Conservation (phyloP, 2,888 invertebrate genomes). For the Cataglyphis rosenhaueri region DNA sequence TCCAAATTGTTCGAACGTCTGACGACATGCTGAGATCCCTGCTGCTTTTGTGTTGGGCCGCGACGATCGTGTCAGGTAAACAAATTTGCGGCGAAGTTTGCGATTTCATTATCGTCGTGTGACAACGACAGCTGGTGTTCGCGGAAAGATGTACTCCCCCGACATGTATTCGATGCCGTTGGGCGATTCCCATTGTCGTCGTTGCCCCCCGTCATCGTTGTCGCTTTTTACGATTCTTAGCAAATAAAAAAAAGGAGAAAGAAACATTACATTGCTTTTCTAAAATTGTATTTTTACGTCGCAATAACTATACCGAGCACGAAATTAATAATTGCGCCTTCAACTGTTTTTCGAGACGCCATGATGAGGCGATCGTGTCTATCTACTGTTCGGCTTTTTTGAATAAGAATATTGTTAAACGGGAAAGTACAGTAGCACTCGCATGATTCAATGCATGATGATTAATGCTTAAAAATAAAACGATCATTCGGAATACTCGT, state of each 20-base stretch:
- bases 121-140: conserved; percentile 13
- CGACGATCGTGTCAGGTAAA: conserved; percentile 72
- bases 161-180: not conserved
- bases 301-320: not conserved
- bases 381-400: not conserved
- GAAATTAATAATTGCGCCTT: conserved; percentile 23
- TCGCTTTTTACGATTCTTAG: not conserved
- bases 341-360: conserved; percentile 15
- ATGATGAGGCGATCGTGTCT: conserved; percentile 29
- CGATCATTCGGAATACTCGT: not conserved
- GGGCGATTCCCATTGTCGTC: not conserved
- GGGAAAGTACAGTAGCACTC: conserved; percentile 10
- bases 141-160: not conserved
- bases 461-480: not conserved
- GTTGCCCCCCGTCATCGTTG: not conserved
- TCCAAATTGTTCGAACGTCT: not conserved
- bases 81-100: conserved; percentile 29
- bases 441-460: not conserved
- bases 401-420: not conserved
- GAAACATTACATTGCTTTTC: not conserved
- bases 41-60: conserved; percentile 66
- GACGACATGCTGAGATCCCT: conserved; percentile 68
- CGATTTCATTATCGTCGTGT: not conserved
- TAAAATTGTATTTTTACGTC: not conserved
- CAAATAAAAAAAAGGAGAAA: no score